Base-by-base conservation (phyloP, 1,140 invertebrate genomes). In the Ephestia elutella region DNA sequence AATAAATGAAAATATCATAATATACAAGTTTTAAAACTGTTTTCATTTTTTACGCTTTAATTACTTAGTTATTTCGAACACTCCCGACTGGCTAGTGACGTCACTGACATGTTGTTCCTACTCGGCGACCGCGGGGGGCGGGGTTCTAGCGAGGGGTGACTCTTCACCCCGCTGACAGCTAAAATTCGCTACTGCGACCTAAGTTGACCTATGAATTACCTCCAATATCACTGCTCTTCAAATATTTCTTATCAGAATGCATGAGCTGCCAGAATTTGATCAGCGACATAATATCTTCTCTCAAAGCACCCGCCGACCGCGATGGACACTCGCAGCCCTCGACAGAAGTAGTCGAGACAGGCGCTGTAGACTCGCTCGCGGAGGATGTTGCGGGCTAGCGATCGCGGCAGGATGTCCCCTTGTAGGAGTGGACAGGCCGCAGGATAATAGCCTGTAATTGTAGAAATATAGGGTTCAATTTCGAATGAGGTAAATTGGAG, bases 241-340 rank as follows among this genome's bases (percentile, higher is more conserved):
- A 90, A 83, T 99, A 98, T 83, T 99, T 99, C 87, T 98, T 98
- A 78, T 99, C 98, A 5, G 96, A 95, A 84, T 98, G 96, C 92
- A 99, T 94, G 10, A 94, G 92, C 78, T 98, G 95, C 97, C 98
- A 99, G 83, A 99, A 99, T 65, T 94, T 93, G 19, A 98, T 92
- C n/a, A 99, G 80, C 2, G 94, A 94, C 19, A 93, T 91, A 56
- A 99, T 96, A 75, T 99, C 98, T 70, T 99, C 96, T 32, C 95
- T 86, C 9, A 99, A 82, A 4, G 94, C 93, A 2, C 92, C 91
- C 0, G 92, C 73, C 70, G 92, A 90, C 72, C 98, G 96, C 0
- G 94, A 94, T 0, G 98, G 98, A 70, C 94, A 96, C 56, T n/a
- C 94, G 94, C 17, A 95, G 93, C 2, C 93, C 92, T 4, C 94